These are phyloP conservation scores for Gobio occitaniae DNA, from an alignment of 2,797 vertebrate genomes.

Conservation along the genomic window DNA sequence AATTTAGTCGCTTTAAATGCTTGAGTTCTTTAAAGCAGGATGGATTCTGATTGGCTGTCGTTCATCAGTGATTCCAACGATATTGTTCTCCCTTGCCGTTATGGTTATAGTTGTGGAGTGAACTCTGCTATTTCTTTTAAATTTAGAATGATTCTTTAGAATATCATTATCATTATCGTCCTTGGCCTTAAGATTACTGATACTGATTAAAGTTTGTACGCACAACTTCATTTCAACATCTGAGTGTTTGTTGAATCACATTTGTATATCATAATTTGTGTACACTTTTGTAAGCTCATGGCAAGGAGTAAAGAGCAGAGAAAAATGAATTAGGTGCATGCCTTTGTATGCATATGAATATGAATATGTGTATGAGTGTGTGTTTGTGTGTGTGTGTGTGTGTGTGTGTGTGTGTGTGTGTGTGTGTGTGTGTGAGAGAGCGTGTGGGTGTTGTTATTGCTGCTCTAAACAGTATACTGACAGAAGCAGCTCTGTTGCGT, in stretches of 20 bases:
- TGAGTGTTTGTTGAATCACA: not conserved
- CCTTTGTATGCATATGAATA: not conserved
- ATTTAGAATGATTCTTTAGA: too few relatives aligned
- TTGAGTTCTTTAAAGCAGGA: too few relatives aligned
- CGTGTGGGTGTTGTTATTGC: conserved; percentile 25
- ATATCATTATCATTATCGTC: too few relatives aligned
- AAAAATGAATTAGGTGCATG: conserved; percentile 6
- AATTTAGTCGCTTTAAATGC: too few relatives aligned
- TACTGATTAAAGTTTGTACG: too few relatives aligned
- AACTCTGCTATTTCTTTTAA: too few relatives aligned
- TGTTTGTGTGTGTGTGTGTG: conserved; percentile 23
- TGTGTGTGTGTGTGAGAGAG: conserved; percentile 20
- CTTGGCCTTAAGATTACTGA: too few relatives aligned
- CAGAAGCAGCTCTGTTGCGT: conserved; percentile 19
- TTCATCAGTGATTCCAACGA: too few relatives aligned
- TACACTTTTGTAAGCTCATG: not conserved
- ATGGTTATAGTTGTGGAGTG: too few relatives aligned
- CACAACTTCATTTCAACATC: too few relatives aligned
- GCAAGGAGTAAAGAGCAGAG: not conserved
- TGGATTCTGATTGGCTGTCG: too few relatives aligned
- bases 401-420: conserved; percentile 11
- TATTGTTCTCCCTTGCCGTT: too few relatives aligned
- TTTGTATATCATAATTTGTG: not conserved
- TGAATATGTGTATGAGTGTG: not conserved
- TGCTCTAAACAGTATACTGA: not conserved